These are phyloP conservation scores for Siniperca chuatsi DNA, from an alignment of 2,113 vertebrate species.

Conservation along the genomic window DNA sequence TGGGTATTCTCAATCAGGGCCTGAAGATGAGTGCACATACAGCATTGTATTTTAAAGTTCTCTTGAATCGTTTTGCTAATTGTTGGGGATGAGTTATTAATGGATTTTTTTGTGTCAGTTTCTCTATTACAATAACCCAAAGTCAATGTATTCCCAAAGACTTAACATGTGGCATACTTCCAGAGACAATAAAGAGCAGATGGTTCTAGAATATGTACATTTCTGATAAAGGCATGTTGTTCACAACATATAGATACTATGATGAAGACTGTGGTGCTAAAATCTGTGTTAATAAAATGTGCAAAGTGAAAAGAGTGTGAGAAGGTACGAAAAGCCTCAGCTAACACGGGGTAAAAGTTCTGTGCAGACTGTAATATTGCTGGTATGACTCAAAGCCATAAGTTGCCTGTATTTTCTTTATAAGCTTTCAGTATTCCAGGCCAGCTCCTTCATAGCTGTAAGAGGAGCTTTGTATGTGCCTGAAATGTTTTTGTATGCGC, in stretches of 20 bases:
- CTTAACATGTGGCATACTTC: conserved; percentile 5
- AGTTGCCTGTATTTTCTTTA: conserved; percentile 26
- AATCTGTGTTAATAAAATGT: conserved; percentile 35
- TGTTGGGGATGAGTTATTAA: conserved; percentile 9
- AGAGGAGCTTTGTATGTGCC: conserved; percentile 38
- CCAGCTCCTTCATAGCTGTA: conserved; percentile 21
- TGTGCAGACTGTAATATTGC: neutral
- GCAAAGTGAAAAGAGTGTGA: conserved; percentile 15
- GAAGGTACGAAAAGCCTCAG: conserved; percentile 24
- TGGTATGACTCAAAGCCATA: conserved; percentile 28
- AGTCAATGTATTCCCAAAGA: conserved; percentile 10
- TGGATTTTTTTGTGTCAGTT: neutral
- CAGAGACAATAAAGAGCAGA: conserved; percentile 56
- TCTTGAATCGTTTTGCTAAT: conserved; percentile 19
- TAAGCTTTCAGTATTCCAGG: conserved; percentile 20
- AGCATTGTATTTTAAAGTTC: conserved; percentile 6
- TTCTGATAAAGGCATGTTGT: conserved; percentile 9
- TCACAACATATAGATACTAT: neutral
- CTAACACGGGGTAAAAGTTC: conserved; percentile 5
- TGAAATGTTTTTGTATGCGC: conserved; percentile 43
- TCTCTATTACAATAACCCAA: neutral
- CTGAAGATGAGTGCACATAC: neutral
- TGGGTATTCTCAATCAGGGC: neutral
- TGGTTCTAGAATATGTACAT: conserved; percentile 35
- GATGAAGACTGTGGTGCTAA: conserved; percentile 2